phyloP scores from a whole-genome alignment of 2,888 invertebrate genomes.

The Listrodromus nycthemerus region DNA sequence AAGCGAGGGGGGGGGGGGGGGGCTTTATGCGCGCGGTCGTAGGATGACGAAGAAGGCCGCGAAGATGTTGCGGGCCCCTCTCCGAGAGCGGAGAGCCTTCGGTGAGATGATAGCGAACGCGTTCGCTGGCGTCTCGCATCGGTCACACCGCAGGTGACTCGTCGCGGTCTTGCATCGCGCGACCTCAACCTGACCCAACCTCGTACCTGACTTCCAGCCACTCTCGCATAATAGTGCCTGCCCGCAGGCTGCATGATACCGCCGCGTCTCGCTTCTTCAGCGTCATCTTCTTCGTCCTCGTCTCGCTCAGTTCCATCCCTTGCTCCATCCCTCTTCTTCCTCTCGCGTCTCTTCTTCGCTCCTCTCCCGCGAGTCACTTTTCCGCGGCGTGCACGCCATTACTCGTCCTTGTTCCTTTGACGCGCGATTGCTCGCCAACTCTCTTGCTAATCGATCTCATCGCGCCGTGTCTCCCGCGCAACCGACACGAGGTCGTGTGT shows the following conservation, averaged over 20 bases:
- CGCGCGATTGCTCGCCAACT: conserved; percentile 65
- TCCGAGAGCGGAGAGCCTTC: conserved; percentile 46
- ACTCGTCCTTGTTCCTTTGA: conserved; percentile 57
- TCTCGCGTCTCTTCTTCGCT: conserved; percentile 7
- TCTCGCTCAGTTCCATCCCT: conserved; percentile 10
- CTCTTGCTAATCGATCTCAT: conserved; percentile 73
- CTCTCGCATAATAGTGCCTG: conserved; percentile 66
- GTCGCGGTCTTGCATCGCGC: conserved; percentile 74
- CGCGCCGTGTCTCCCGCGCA: conserved; percentile 48
- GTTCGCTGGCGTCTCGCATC: conserved; percentile 74
- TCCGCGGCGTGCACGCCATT: conserved; percentile 50
- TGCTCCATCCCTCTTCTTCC: conserved; percentile 20
- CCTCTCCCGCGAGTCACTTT: conserved; percentile 6
- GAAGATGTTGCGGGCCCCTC: conserved; percentile 48
- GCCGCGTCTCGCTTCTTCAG: conserved; percentile 61
- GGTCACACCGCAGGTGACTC: conserved; percentile 80
- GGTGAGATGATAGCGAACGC: conserved; percentile 76
- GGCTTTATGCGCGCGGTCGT: conserved; percentile 50
- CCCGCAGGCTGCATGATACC: conserved; percentile 67
- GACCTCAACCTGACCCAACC: conserved; percentile 76
- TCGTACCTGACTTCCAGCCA: conserved; percentile 77
- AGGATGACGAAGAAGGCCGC: conserved; percentile 75
- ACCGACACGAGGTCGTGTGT: conserved; percentile 60
- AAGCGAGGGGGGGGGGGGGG: conserved; percentile 14
- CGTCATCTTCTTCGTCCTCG: conserved; percentile 33